Evolutionary conservation across 2,888 invertebrate species (phyloP).

Genomic region (Phengaris alcon): DNA sequence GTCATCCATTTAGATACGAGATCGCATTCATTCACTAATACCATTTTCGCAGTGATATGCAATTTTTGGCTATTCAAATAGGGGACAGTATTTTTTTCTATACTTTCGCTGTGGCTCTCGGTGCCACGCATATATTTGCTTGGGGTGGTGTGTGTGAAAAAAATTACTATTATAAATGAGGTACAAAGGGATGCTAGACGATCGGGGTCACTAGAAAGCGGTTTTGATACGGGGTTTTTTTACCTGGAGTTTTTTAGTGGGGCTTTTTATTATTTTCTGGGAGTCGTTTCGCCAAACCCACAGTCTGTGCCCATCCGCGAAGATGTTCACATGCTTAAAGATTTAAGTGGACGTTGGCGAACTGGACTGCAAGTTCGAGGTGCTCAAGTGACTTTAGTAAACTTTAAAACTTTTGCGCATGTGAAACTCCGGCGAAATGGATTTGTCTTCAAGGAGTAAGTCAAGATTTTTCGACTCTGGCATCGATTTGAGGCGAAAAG

Average conservation of each 20-base stretch:
- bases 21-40: constrained; percentile 77
- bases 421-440: constrained; percentile 55
- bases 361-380: constrained; percentile 34
- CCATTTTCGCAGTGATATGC: constrained; percentile 76
- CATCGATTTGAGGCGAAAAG: constrained; percentile 76
- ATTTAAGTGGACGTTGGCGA: constrained; percentile 60
- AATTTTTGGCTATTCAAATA: constrained; percentile 78
- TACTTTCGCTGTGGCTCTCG: constrained; percentile 49
- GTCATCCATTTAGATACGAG: constrained; percentile 74
- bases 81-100: constrained; percentile 74
- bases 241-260: constrained; percentile 66
- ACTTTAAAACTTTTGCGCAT: constrained; percentile 38
- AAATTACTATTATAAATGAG: constrained; percentile 77
- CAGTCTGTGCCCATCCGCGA: constrained; percentile 78
- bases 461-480: constrained; percentile 80
- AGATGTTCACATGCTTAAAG: constrained; percentile 77
- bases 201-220: constrained; percentile 80
- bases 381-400: constrained; percentile 43
- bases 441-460: constrained; percentile 75
- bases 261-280: constrained; percentile 69
- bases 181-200: constrained; percentile 77
- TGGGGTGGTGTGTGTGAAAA: constrained; percentile 78
- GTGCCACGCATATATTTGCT: constrained; percentile 73
- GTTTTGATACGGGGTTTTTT: constrained; percentile 78
- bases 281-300: constrained; percentile 69